Conservation (phyloP, 2,888 invertebrate genomes). For the Blera fallax region DNA sequence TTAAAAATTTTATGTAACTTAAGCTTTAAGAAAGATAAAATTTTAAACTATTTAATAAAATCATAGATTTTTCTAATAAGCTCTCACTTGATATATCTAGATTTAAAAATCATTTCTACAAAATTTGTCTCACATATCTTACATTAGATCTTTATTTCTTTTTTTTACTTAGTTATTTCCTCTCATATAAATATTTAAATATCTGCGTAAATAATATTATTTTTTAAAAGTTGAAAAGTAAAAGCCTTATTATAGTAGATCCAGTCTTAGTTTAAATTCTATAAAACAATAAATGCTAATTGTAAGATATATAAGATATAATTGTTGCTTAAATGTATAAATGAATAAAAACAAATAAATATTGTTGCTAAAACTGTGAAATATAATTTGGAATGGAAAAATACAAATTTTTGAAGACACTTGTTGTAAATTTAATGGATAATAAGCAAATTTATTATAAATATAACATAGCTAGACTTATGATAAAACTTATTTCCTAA, state of each 20-base stretch:
- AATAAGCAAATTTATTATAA: constrained; percentile 7
- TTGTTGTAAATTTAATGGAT: not conserved
- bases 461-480: constrained; percentile 47
- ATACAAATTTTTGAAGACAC: not conserved
- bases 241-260: constrained; percentile 45
- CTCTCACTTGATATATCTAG: constrained; percentile 6
- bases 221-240: not conserved
- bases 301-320: constrained; percentile 11
- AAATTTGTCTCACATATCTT: constrained; percentile 53
- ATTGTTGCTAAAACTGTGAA: not conserved
- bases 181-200: not conserved
- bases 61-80: constrained; percentile 34
- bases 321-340: constrained; percentile 21
- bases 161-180: constrained; percentile 12
- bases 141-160: not conserved
- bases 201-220: not conserved
- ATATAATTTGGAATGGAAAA: not conserved
- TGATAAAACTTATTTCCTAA: constrained; percentile 17
- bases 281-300: constrained; percentile 4
- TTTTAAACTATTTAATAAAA: not conserved
- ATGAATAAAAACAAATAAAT: not conserved
- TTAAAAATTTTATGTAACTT: not conserved
- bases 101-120: constrained; percentile 11
- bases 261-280: not conserved
- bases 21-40: constrained; percentile 30